These are phyloP conservation scores for Nezara viridula DNA, from an alignment of 2,888 invertebrate species.

Conservation along the genomic window DNA sequence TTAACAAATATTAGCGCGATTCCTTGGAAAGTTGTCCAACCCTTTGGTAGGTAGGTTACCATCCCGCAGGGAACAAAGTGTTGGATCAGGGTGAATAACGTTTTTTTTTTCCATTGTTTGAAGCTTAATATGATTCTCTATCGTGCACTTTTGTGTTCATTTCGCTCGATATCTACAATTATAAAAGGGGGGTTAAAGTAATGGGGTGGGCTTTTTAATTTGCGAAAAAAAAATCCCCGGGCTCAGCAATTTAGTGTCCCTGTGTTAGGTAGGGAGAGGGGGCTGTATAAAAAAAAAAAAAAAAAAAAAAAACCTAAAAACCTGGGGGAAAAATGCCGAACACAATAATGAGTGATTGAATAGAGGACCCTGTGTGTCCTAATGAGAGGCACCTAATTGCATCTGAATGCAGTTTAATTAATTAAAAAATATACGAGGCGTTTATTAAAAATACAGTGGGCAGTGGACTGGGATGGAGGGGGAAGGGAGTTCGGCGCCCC, in stretches of 20 bases:
- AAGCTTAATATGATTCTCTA: constrained; percentile 39
- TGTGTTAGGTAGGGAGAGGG: constrained; percentile 35
- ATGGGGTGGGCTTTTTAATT: constrained; percentile 56
- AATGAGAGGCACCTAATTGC: constrained; percentile 58
- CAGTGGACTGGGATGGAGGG: neutral
- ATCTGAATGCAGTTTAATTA: constrained; percentile 59
- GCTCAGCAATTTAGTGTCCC: constrained; percentile 59
- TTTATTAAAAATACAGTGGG: constrained; percentile 58
- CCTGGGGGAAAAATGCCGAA: constrained; percentile 32
- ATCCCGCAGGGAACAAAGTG: neutral
- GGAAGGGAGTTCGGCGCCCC: neutral
- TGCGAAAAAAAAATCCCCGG: constrained; percentile 43
- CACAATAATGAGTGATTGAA: constrained; percentile 60
- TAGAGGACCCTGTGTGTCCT: constrained; percentile 51
- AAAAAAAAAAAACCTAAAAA: constrained; percentile 38
- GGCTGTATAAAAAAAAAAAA: constrained; percentile 32
- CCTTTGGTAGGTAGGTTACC: neutral
- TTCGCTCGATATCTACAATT: constrained; percentile 53
- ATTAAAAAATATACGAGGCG: constrained; percentile 57
- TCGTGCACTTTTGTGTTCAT: constrained; percentile 39
- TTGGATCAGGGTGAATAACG: constrained; percentile 2
- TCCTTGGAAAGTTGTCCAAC: too few species aligned
- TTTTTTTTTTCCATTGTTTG: constrained; percentile 42
- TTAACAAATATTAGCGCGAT: too few species aligned
- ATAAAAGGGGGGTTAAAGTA: constrained; percentile 21